Percentiles rank a stretch among this genome's conserved stretches.
phyloP scores from a whole-genome alignment of 1,140 invertebrate genomes.

The Ericerus pela region DNA sequence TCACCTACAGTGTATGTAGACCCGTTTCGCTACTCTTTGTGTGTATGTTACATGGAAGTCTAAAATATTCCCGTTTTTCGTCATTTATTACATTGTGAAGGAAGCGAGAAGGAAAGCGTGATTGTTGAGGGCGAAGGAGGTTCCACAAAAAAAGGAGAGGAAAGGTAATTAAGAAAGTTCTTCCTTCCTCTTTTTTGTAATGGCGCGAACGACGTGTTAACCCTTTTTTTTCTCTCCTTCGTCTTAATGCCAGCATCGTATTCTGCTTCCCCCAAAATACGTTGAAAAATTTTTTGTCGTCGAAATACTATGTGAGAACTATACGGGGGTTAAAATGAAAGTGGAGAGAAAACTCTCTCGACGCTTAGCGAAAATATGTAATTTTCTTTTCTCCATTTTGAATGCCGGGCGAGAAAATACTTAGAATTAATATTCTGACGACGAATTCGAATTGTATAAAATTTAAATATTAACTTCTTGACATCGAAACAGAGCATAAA shows the following conservation, averaged over 20 bases:
- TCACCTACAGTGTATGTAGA: too few species aligned
- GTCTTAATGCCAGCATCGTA: background rate
- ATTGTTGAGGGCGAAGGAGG: too few species aligned
- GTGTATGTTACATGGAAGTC: too few species aligned
- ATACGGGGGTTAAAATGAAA: too few species aligned
- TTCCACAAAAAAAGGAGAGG: too few species aligned
- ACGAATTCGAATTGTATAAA: background rate
- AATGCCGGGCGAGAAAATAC: constrained; percentile 2
- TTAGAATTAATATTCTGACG: background rate
- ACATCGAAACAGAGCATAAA: too few species aligned
- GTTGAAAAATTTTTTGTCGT: too few species aligned
- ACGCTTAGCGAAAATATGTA: constrained; percentile 3
- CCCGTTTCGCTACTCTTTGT: too few species aligned
- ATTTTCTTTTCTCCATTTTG: constrained; percentile 9
- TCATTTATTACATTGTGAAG: too few species aligned
- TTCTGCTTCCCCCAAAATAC: background rate
- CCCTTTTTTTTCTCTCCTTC: background rate
- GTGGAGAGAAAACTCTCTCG: background rate
- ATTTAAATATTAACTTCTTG: background rate
- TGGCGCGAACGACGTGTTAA: constrained; percentile 7
- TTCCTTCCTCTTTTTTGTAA: constrained; percentile 1
- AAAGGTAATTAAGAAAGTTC: constrained; percentile 12
- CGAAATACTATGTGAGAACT: too few species aligned
- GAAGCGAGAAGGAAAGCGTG: too few species aligned
- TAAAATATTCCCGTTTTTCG: too few species aligned